Base-by-base conservation (phyloP, 2,113 vertebrate genomes). In the Labrus mixtus region DNA sequence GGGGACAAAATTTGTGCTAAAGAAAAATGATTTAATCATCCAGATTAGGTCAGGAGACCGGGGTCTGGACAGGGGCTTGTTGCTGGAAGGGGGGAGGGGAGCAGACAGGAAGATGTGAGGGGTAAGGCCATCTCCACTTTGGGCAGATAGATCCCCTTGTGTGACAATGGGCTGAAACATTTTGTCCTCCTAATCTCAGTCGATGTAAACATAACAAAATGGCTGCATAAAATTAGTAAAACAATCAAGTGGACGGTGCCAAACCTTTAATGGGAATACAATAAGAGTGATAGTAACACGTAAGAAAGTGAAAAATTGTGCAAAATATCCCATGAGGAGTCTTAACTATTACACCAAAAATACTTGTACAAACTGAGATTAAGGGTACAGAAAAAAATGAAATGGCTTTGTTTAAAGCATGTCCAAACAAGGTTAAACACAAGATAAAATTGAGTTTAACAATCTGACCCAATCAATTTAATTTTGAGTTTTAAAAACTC, bases 21-120 rank as follows among this genome's bases (percentile, higher is more conserved):
- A 86, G 81, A 92, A 94, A 85, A 94, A 92, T 90, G 78, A 23
- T 91, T 92, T 94, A 95, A 94, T 93, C 87, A 68, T 78, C 90
- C 74, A 94, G 96, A 95, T 96, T 95, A 96, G 91, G 91, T 89
- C 90, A 90, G 79, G 88, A 83, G 88, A 83, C 83, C 20, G 76
- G 76, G 85, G 90, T 93, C 91, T 90, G 91, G 82, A 75, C 85
- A 88, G 78, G 82, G 83, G 79, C 78, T 90, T 81, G 81, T 71
- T 78, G 82, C 79, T 84, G 67, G 39, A 45, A 15, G 65, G 81
- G 84, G 87, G 88, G 78, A 78, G 39, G 83, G 88, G 84, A 65
- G 67, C 77, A 84, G 83, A 85, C 83, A 88, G 83, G 86, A 90
- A 86, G 88, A 91, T 81, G 83, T 87, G 72, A 82, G 78, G 73